Evolutionary conservation across 1,140 invertebrate genomes (phyloP), one percentile per base, ranked within the genome.

Genomic region (Conopomorpha cramerella): DNA sequence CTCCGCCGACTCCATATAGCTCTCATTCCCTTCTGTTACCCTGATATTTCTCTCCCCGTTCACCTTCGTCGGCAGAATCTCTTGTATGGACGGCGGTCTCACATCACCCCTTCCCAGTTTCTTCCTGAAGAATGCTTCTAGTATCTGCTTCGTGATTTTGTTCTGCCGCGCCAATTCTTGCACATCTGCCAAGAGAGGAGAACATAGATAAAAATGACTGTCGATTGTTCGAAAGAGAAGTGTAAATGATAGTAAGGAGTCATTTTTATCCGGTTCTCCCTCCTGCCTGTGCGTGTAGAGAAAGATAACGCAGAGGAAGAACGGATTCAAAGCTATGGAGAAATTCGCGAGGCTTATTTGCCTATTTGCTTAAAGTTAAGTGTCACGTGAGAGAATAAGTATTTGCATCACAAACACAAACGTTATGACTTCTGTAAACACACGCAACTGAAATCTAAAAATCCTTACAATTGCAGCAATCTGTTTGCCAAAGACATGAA

Each of bases 131-230:
- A 82, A 88, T 41, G 84, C 84, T 54, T 86, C 83, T 35, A 88
- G 77, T 42, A 88, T 87, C 70, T 86, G 83, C 57, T 85, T 79
- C 12, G 86, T 88, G 57, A 87, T 87, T 61, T 80, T 79, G 72
- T 88, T 88, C 78, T 88, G 85, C 29, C 84, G 65, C 46, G 81
- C 81, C 55, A 87, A 56, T 64, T 87, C 86, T 41, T 77, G 68
- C 19, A 76, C 45, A 60, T 82, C 84, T 78, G 72, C 29, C 57
- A 49, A 65, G 60, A 67, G 67, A 63, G 52, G 71, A 70, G 70
- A 76, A 62, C 28, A 41, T 55, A 67, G 71, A 76, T 76, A 76
- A 76, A 76, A 76, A 76, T 73, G 71, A 76, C 71, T 59, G 57
- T 49, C 14, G 2, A 29, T 12, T 14, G 34, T 19, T 35, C 11